phyloP scores from a whole-genome alignment of 2,888 invertebrate species.

The Timema cristinae region DNA sequence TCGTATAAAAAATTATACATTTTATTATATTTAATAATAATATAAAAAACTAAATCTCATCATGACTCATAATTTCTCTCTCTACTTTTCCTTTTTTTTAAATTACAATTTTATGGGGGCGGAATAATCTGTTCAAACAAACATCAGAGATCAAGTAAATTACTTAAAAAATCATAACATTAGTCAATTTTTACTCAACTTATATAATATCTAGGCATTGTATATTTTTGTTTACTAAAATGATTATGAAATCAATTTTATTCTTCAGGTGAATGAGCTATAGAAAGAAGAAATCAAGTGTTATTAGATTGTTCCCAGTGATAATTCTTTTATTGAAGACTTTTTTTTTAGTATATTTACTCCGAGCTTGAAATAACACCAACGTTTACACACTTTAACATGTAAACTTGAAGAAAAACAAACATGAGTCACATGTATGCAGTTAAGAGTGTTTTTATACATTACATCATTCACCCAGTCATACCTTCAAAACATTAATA shows the following conservation, averaged over 20 bases:
- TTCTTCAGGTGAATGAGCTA: background rate
- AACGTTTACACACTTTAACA: too few species aligned
- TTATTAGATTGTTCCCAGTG: too few species aligned
- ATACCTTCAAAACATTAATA: background rate
- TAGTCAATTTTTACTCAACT: conserved; percentile 12
- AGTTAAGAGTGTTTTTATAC: too few species aligned
- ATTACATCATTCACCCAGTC: conserved; percentile 9
- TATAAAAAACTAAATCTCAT: conserved; percentile 26
- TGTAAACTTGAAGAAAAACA: too few species aligned
- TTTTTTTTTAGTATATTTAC: too few species aligned
- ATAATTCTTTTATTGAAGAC: too few species aligned
- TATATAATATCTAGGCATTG: background rate
- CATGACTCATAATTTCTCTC: conserved; percentile 18
- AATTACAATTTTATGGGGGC: conserved; percentile 7
- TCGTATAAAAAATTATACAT: conserved; percentile 27
- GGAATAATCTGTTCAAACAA: background rate
- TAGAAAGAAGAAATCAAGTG: background rate
- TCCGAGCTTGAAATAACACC: too few species aligned
- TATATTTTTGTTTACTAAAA: background rate
- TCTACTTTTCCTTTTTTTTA: conserved; percentile 1
- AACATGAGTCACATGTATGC: too few species aligned
- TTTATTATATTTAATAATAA: conserved; percentile 19
- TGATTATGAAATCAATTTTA: background rate
- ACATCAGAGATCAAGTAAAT: conserved; percentile 19
- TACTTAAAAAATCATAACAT: conserved; percentile 11